phyloP scores from a whole-genome alignment of 2,888 invertebrate genomes.

The Melieria picta region DNA sequence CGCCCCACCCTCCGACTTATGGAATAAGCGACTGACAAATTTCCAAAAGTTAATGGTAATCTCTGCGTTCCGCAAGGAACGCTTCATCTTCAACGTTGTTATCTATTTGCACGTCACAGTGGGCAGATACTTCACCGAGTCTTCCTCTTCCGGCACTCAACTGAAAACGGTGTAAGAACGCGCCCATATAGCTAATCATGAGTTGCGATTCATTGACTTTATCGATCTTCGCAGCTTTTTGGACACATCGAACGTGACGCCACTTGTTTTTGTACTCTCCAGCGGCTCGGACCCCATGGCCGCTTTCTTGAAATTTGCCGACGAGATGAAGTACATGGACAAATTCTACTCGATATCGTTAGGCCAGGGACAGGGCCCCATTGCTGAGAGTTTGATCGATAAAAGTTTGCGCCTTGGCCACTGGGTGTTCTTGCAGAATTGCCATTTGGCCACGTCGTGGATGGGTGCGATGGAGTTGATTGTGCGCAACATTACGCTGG shows the following conservation, averaged over 20 bases:
- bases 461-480: constrained; percentile 85
- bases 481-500: constrained; percentile 77
- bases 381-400: constrained; percentile 83
- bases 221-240: constrained; percentile 69
- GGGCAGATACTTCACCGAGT: constrained; percentile 84
- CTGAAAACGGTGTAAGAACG: constrained; percentile 58
- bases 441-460: constrained; percentile 94
- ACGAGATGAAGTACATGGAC: constrained; percentile 77
- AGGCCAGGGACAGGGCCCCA: constrained; percentile 89
- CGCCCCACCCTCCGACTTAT: constrained; percentile 66
- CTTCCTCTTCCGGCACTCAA: constrained; percentile 73
- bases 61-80: constrained; percentile 81
- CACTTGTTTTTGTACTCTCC: constrained; percentile 86
- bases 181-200: background rate
- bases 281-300: constrained; percentile 90
- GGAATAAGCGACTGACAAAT: constrained; percentile 73
- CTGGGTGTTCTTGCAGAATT: constrained; percentile 94
- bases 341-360: constrained; percentile 84
- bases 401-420: constrained; percentile 78
- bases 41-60: constrained; percentile 87
- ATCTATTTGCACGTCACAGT: constrained; percentile 82
- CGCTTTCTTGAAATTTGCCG: constrained; percentile 82
- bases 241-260: constrained; percentile 78
- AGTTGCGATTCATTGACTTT: background rate
- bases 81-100: constrained; percentile 82